Evolutionary conservation across 1,140 invertebrate genomes (phyloP).

Genomic region (Cherax quadricarinatus): DNA sequence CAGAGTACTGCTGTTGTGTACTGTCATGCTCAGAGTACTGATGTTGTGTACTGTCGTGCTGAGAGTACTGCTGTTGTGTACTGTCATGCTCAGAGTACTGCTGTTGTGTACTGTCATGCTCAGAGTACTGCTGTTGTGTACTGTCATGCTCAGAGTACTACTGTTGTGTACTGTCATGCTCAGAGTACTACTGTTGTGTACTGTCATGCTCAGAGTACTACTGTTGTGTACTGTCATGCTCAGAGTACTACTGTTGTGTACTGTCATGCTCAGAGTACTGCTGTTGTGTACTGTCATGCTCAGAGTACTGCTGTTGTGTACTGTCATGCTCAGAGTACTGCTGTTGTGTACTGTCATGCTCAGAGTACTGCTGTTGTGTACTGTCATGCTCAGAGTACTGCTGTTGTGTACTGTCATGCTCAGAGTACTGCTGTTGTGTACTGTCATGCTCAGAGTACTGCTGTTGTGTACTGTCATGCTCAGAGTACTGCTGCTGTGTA

Average conservation of each 20-base stretch:
- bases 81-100: conserved; percentile 19
- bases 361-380: conserved; percentile 1
- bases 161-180: conserved; percentile 27
- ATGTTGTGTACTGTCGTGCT: conserved; percentile 25
- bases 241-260: not conserved
- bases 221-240: conserved; percentile 27
- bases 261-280: conserved; percentile 19
- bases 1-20: not conserved
- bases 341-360: conserved; percentile 28
- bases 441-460: conserved; percentile 19
- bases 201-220: conserved; percentile 11
- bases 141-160: conserved; percentile 11
- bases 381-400: conserved; percentile 16
- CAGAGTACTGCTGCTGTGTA: conserved; percentile 2
- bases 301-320: conserved; percentile 1
- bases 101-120: conserved; percentile 28
- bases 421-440: conserved; percentile 1
- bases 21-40: conserved; percentile 19
- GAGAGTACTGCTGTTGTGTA: not conserved
- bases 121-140: conserved; percentile 1
- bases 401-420: conserved; percentile 30
- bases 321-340: conserved; percentile 19
- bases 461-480: conserved; percentile 27
- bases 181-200: not conserved
- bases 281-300: conserved; percentile 28